Conservation (phyloP, 1,140 invertebrate genomes). For the Meloidogyne exigua region DNA sequence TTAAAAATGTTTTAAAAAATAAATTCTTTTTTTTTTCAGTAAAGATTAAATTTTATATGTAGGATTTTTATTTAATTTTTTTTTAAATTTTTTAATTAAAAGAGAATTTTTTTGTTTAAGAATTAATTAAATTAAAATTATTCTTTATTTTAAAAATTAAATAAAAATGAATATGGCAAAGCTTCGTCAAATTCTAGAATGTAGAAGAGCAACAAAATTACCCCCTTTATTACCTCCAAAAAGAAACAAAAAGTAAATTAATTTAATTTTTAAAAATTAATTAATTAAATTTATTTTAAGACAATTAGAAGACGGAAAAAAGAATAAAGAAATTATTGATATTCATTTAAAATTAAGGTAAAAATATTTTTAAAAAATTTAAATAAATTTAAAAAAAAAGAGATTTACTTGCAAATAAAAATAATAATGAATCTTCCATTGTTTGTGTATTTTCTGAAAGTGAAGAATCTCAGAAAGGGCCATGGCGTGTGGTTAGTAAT, state of each 20-base stretch:
- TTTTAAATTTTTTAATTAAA: no score
- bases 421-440: slow-evolving; percentile 18
- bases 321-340: slow-evolving; percentile 45
- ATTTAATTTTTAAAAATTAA: neutral
- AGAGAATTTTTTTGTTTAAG: neutral
- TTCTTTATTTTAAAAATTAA: neutral
- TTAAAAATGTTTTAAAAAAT: no score
- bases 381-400: slow-evolving; percentile 12
- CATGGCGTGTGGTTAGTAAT: slow-evolving; percentile 52
- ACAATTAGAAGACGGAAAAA: slow-evolving; percentile 27
- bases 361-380: neutral
- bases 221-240: slow-evolving; percentile 62
- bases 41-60: no score
- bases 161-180: slow-evolving; percentile 29
- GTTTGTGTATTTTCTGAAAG: slow-evolving; percentile 55
- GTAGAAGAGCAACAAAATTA: slow-evolving; percentile 68
- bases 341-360: slow-evolving; percentile 51
- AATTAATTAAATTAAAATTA: neutral
- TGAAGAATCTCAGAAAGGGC: slow-evolving; percentile 44
- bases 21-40: no score
- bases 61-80: no score
- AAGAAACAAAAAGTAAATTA: slow-evolving; percentile 31
- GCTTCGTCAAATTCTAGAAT: slow-evolving; percentile 69
- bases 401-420: slow-evolving; percentile 1
- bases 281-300: slow-evolving; percentile 35